Conservation (phyloP, 2,888 invertebrate species). For the Biston stratarius region DNA sequence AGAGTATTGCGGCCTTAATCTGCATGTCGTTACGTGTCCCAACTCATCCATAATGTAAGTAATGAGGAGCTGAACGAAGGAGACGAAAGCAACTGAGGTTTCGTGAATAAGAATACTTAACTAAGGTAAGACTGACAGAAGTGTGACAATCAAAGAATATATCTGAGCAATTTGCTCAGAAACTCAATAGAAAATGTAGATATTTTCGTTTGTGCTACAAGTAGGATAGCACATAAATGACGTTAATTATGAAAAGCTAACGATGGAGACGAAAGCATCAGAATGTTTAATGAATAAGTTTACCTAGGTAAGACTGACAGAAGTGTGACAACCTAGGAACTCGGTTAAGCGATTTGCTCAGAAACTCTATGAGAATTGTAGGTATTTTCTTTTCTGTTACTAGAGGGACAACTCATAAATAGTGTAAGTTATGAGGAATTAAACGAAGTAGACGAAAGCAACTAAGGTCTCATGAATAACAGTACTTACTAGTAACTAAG, state of each 20-base stretch:
- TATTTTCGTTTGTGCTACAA: too few relatives aligned
- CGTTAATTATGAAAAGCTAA: slow-evolving; percentile 78
- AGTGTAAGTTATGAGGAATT: slow-evolving; percentile 80
- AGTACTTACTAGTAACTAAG: slow-evolving; percentile 20
- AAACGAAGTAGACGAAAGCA: slow-evolving; percentile 53
- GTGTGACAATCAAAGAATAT: not conserved
- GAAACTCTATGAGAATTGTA: too few relatives aligned
- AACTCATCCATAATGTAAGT: slow-evolving; percentile 83
- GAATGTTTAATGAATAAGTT: slow-evolving; percentile 22
- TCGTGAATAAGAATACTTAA: slow-evolving; percentile 22
- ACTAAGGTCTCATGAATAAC: slow-evolving; percentile 24
- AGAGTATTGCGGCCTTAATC: slow-evolving; percentile 74
- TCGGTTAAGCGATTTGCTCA: not conserved
- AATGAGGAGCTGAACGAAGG: slow-evolving; percentile 70
- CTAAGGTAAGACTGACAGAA: slow-evolving; percentile 1
- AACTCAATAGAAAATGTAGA: too few relatives aligned
- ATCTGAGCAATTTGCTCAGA: not conserved
- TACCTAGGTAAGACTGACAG: not conserved
- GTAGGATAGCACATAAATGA: slow-evolving; percentile 83
- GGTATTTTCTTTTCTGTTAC: too few relatives aligned
- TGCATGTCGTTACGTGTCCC: slow-evolving; percentile 80
- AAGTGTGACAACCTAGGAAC: not conserved
- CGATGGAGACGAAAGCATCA: slow-evolving; percentile 51
- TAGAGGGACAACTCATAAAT: slow-evolving; percentile 82
- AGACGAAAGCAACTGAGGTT: slow-evolving; percentile 43